Evolutionary conservation across 2,113 vertebrate genomes (phyloP).

Genomic region (Syrmaticus mikado): DNA sequence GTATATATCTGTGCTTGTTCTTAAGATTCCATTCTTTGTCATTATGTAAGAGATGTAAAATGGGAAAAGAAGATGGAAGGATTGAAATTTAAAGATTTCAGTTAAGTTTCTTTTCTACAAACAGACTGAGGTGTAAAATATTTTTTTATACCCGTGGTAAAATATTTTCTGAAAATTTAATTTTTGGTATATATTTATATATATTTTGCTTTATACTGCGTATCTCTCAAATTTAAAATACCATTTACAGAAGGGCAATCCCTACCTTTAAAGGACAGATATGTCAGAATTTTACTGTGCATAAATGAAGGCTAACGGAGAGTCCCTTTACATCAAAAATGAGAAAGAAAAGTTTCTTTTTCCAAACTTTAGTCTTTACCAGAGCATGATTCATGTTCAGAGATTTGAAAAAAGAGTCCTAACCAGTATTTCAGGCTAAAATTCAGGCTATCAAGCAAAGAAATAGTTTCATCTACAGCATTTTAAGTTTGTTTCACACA

Average conservation of each 20-base stretch:
- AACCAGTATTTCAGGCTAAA: neutral
- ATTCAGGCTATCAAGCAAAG: neutral
- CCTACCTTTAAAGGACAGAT: neutral
- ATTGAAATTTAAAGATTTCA: neutral
- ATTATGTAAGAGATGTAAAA: neutral
- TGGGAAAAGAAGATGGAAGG: neutral
- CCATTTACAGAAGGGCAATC: neutral
- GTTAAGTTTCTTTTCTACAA: neutral
- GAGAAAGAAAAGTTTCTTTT: neutral
- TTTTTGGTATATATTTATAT: neutral
- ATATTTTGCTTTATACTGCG: neutral
- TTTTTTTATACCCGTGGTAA: neutral
- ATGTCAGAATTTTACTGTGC: neutral
- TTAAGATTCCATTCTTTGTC: neutral
- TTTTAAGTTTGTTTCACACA: neutral
- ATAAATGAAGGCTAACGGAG: neutral
- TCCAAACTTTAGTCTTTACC: neutral
- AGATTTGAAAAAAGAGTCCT: neutral
- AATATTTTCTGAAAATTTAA: neutral
- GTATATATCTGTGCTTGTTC: neutral
- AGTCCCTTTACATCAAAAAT: neutral
- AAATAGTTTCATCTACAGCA: neutral
- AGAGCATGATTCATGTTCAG: neutral
- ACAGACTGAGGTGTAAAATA: neutral
- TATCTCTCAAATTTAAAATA: neutral